Evolutionary conservation across 2,113 vertebrate species (phyloP), one percentile per base, ranked within the genome.

Genomic region (Menura novaehollandiae): DNA sequence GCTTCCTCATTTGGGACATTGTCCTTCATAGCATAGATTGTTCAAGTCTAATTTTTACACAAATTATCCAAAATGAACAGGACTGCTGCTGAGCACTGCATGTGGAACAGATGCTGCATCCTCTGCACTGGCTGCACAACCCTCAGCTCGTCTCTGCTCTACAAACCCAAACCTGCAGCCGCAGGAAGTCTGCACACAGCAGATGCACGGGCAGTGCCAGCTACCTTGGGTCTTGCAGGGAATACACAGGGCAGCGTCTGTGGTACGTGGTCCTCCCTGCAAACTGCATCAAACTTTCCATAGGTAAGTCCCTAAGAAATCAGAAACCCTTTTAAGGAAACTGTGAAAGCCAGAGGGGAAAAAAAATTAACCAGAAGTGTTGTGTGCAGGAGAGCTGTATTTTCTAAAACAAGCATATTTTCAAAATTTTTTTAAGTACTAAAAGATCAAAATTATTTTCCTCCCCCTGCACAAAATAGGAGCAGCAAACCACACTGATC

Each of bases 41-140:
- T 32, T 49, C n/a, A 27, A 63, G 60, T 35, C 47, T 37, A 37
- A 33, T 26, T 83, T 71, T 74, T 24, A 91, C 59, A 73, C 30
- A 41, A 47, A 35, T 55, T 52, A 87, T 19, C 53, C 7, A 11
- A 73, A 64, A 64, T 13, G 7, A 89, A 56, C 23, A 41, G 39
- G 72, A 41, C 35, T 68, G 55, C 58, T 56, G 76, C 84, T 49
- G 32, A 75, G 56, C 26, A 53, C n/a, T 8, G 7, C 55, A 64
- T 37, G 62, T 56, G 41, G 33, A 41, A 53, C 41, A 85, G 62
- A 80, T 37, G 76, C 33, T 47, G 20, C 62, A 19, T 37, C 20
- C 43, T 51, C 58, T 19, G 41, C 0, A 0, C 7, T 51, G 35
- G 63, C 58, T 59, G 53, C 41, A 24, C 0, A 0, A 46, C 27